Evolutionary conservation across 2,797 vertebrate species (phyloP).

Genomic region (Stomatorhinus walkeri): DNA sequence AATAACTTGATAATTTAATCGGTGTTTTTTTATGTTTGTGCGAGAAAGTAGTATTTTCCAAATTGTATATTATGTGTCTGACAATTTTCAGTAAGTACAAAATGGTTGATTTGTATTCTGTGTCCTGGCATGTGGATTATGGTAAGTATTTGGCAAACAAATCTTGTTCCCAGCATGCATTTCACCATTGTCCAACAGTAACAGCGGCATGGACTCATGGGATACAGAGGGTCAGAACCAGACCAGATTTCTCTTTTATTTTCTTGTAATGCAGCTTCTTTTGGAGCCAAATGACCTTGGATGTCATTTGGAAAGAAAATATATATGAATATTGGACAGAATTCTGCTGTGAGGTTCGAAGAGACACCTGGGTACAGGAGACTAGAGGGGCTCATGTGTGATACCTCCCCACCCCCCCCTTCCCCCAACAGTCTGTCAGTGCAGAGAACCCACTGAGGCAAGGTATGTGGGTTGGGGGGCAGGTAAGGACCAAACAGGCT

Average conservation of each 20-base stretch:
- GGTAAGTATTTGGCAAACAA: background rate
- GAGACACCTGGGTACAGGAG: background rate
- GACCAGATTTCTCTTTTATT: background rate
- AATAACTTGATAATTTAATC: slow-evolving; percentile 1
- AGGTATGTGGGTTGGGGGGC: background rate
- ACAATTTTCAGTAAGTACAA: background rate
- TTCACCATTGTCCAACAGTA: background rate
- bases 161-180: background rate
- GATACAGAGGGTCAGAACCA: background rate
- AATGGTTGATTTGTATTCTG: background rate
- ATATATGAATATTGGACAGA: background rate
- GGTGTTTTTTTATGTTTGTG: background rate
- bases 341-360: background rate
- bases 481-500: background rate
- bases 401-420: background rate
- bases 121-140: background rate
- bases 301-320: background rate
- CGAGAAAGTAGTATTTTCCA: background rate
- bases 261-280: background rate
- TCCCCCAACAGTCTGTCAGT: background rate
- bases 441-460: background rate
- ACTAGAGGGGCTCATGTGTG: background rate
- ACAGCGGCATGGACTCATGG: background rate
- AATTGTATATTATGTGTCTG: background rate
- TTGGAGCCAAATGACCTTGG: background rate